These are phyloP conservation scores for Aphrocallistes beatrix DNA, from an alignment of 37 sponge, comb jelly and placozoan genomes.

Conservation along the genomic window DNA sequence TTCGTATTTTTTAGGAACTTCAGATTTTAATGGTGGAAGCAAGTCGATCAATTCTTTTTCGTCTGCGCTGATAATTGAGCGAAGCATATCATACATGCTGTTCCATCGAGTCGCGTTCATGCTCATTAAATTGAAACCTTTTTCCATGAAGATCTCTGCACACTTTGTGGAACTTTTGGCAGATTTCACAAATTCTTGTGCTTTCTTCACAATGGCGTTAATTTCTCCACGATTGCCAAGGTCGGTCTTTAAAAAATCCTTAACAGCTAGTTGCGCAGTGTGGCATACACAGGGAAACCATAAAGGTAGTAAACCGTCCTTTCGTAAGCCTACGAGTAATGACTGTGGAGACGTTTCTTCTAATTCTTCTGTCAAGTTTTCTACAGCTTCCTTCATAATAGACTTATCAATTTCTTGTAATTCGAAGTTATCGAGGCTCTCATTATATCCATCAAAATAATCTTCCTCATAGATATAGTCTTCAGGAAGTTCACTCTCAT, in stretches of 20 bases:
- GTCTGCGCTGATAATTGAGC: not conserved
- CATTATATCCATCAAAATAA: not conserved
- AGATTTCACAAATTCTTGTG: conserved; percentile 7
- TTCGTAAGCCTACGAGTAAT: conserved; percentile 10
- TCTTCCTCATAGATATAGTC: not conserved
- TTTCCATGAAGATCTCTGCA: not conserved
- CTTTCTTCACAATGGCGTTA: not conserved
- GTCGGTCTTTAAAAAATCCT: not conserved
- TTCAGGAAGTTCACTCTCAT: not conserved
- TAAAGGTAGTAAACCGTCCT: not conserved
- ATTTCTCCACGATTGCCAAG: not conserved
- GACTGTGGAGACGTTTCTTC: not conserved
- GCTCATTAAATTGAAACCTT: not conserved
- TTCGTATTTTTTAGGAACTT: not conserved
- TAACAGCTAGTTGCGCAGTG: not conserved
- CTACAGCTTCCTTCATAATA: not conserved
- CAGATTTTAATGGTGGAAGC: not conserved
- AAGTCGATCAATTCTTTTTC: not conserved
- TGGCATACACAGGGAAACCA: conserved; percentile 4
- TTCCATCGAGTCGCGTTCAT: conserved; percentile 15
- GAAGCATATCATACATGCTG: conserved; percentile 12
- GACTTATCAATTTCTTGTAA: not conserved
- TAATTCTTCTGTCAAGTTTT: not conserved
- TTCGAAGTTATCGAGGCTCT: not conserved
- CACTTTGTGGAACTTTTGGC: not conserved